Conservation (phyloP, 1,140 invertebrate genomes). For the Oreohelix idahoensis region DNA sequence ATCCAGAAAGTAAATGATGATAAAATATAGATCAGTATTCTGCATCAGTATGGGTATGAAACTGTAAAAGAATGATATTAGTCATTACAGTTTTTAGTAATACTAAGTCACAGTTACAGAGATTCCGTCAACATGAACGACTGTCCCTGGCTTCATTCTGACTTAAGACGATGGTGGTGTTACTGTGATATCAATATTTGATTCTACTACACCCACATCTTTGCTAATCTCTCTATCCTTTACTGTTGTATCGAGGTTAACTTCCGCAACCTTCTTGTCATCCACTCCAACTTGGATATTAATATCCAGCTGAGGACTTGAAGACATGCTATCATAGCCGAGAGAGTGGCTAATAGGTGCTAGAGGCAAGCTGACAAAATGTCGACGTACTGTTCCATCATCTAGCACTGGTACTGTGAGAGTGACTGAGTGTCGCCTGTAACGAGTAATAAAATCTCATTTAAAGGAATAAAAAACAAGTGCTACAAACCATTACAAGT, state of each 20-base stretch:
- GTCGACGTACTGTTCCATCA: slow-evolving; percentile 7
- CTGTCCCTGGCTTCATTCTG: too few species aligned
- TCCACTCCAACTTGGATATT: slow-evolving; percentile 18
- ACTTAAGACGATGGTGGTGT: neutral
- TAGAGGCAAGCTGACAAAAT: slow-evolving; percentile 24
- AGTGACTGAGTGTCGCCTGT: slow-evolving; percentile 35
- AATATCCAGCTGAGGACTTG: slow-evolving; percentile 25
- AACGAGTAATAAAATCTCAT: too few species aligned
- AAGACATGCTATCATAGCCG: neutral
- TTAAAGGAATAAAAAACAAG: too few species aligned
- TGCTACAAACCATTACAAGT: too few species aligned
- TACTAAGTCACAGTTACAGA: too few species aligned
- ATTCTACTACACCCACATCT: neutral
- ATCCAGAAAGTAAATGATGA: too few species aligned
- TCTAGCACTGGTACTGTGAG: slow-evolving; percentile 34
- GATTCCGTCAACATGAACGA: too few species aligned
- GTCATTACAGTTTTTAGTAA: too few species aligned
- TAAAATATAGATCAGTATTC: too few species aligned
- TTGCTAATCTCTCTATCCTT: neutral
- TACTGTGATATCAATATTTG: slow-evolving; percentile 9
- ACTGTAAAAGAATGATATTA: too few species aligned
- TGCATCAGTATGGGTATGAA: too few species aligned
- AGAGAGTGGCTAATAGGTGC: neutral
- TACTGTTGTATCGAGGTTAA: neutral
- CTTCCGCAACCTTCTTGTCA: slow-evolving; percentile 2